Evolutionary conservation across 92 coral and sea anemone genomes (phyloP).

Genomic region (Porites rus): DNA sequence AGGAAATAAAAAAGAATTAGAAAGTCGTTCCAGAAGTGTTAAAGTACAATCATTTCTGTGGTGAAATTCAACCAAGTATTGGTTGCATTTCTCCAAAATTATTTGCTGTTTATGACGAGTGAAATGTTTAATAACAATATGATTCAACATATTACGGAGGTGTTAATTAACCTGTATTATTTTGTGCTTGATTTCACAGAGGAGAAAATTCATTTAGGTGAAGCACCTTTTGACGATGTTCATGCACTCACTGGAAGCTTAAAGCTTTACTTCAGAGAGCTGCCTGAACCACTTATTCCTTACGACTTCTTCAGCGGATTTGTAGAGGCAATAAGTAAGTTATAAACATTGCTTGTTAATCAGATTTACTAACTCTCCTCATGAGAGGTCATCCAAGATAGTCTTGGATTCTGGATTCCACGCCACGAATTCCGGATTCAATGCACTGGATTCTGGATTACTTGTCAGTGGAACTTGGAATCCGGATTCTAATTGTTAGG

Average conservation of each 20-base stretch:
- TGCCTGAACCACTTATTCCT: slow-evolving; percentile 95
- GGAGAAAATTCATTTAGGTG: slow-evolving; percentile 88
- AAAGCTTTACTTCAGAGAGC: slow-evolving; percentile 97
- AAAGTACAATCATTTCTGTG: too few species aligned
- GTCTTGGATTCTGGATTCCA: too few species aligned
- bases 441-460: too few species aligned
- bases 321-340: slow-evolving; percentile 97
- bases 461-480: too few species aligned
- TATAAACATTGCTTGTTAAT: not conserved
- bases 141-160: not conserved
- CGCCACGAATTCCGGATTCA: too few species aligned
- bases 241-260: slow-evolving; percentile 94
- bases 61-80: too few species aligned
- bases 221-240: slow-evolving; percentile 93
- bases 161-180: not conserved
- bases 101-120: too few species aligned
- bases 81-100: too few species aligned
- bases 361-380: not conserved
- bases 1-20: not conserved
- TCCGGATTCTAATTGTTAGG: too few species aligned
- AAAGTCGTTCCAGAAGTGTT: not conserved
- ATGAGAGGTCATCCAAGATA: too few species aligned
- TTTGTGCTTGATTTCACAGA: slow-evolving; percentile 54
- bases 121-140: not conserved
- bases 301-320: slow-evolving; percentile 92